Conservation (phyloP, 1,140 invertebrate species). For the Oreohelix idahoensis region DNA sequence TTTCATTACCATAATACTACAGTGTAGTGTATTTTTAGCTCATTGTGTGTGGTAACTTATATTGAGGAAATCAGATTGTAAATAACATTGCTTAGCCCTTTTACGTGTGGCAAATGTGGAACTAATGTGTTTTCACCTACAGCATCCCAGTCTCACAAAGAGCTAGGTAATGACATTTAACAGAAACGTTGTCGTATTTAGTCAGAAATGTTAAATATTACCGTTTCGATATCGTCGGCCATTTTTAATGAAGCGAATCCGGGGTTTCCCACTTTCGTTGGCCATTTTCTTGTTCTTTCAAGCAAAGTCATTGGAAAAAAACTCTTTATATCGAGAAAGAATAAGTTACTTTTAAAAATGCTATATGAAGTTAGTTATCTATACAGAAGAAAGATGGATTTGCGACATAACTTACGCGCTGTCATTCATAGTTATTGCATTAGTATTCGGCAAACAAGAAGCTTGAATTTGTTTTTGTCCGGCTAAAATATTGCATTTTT, state of each 20-base stretch:
- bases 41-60: slow-evolving; percentile 35
- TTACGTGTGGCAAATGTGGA: slow-evolving; percentile 3
- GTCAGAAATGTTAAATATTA: slow-evolving; percentile 10
- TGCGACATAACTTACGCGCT: background rate
- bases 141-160: background rate
- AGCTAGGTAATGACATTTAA: background rate
- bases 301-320: background rate
- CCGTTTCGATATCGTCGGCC: slow-evolving; percentile 15
- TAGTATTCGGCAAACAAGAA: too few species aligned
- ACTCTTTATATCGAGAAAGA: background rate
- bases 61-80: slow-evolving; percentile 37
- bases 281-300: background rate
- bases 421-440: background rate
- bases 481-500: too few species aligned
- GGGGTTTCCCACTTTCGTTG: slow-evolving; percentile 23
- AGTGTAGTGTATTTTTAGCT: slow-evolving; percentile 38
- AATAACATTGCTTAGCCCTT: slow-evolving; percentile 11
- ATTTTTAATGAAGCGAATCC: slow-evolving; percentile 20
- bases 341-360: background rate
- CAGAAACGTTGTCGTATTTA: background rate
- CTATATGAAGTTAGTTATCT: background rate
- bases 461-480: too few species aligned
- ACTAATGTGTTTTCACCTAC: slow-evolving; percentile 30
- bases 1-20: slow-evolving; percentile 41
- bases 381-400: background rate